Base-by-base conservation (phyloP, 2,113 vertebrate genomes). In the Manacus vitellinus region DNA sequence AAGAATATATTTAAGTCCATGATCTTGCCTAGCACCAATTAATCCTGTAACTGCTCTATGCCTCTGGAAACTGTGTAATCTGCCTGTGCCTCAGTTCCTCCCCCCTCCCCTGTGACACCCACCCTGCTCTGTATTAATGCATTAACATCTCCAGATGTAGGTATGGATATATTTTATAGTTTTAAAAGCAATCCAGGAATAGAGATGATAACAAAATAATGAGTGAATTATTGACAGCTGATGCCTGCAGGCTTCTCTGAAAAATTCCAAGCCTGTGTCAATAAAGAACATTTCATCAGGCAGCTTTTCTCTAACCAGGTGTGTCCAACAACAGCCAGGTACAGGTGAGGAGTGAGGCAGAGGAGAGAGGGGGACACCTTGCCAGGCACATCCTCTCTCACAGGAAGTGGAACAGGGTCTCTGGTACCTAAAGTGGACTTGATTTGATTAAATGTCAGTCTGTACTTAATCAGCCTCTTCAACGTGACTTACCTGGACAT, bases 1-100 rank as follows among this genome's bases (percentile, higher is more conserved):
- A 87, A 33, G 83, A 94, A 95, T 68, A n/a, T 79, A 95, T 93
- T 95, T 92, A 93, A 96, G 94, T 49, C 93, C 87, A 30, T 87
- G 94, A 96, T 95, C 94, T 75, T 56, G 88, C 90, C 92, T 95
- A 91, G 91, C 91, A 89, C 91, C 83, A 92, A 93, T 84, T 89
- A 94, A 97, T 94, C 88, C 92, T 63, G 79, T 83, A 94, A 93
- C 82, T 96, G 89, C 89, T 96, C 92, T 51, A 39, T 46, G 96
- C 95, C 92, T 92, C 95, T 95, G 94, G 88, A 97, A 95, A 93
- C 49, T 74, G 80, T 24, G 80, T 91, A 84, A 92, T 94, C 88
- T 80, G 83, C 43, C 79, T 52, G 83, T 72, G 95, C 83, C 92
- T 93, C 65, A 44, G 82, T 71, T 83, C 95, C 79, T 88, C 85